Conservation (phyloP, 2,797 vertebrate genomes). For the Meda fulgida region DNA sequence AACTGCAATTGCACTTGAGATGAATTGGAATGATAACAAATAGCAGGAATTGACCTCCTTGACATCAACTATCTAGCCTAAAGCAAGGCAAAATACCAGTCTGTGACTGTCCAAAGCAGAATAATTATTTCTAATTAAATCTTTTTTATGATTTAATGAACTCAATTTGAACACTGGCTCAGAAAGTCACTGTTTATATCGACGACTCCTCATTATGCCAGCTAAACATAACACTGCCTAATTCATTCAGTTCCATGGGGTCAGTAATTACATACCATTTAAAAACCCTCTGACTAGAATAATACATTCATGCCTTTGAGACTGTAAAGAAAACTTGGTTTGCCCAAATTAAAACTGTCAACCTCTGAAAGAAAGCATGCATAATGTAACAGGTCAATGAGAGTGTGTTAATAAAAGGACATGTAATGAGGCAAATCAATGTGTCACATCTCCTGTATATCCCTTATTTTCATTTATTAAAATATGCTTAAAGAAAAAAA, state of each 20-base stretch:
- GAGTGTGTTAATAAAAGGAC: neutral
- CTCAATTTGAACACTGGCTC: slow-evolving; percentile 6
- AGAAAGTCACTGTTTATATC: slow-evolving; percentile 23
- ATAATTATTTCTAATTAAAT: slow-evolving; percentile 14
- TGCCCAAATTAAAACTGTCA: slow-evolving; percentile 13
- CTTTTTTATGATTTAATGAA: slow-evolving; percentile 35
- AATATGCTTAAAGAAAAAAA: neutral
- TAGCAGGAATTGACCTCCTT: neutral
- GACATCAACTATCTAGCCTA: neutral
- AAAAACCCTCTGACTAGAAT: slow-evolving; percentile 24
- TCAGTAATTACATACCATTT: slow-evolving; percentile 29
- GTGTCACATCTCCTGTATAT: neutral
- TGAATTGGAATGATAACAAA: neutral
- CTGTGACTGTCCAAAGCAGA: neutral
- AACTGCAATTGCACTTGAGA: neutral
- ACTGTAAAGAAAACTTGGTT: neutral
- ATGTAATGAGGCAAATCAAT: slow-evolving; percentile 34
- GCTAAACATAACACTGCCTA: slow-evolving; percentile 8
- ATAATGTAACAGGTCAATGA: slow-evolving; percentile 18
- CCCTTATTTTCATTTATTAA: neutral
- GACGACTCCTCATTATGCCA: neutral
- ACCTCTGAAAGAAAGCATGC: neutral
- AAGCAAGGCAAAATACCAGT: neutral
- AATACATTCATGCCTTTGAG: slow-evolving; percentile 16
- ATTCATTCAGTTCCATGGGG: slow-evolving; percentile 24